Evolutionary conservation across 2,113 vertebrate genomes (phyloP).

Genomic region (Crotophaga sulcirostris): DNA sequence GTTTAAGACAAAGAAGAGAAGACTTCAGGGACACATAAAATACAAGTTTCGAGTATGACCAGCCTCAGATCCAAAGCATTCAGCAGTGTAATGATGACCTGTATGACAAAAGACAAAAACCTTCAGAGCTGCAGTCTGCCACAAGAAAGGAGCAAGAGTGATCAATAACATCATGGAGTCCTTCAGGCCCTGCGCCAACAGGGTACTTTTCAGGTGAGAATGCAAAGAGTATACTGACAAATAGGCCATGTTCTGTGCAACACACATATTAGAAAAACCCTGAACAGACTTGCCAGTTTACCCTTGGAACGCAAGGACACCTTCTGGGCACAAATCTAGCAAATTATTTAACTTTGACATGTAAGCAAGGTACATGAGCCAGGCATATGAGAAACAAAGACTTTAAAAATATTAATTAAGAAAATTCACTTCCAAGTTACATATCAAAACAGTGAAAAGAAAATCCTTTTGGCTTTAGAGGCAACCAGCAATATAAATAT

Average conservation of each 20-base stretch:
- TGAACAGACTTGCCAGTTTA: not conserved
- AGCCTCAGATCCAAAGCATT: not conserved
- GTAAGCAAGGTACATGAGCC: not conserved
- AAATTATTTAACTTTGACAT: not conserved
- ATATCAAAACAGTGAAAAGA: not conserved
- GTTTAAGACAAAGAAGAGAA: not conserved
- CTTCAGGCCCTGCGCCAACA: not conserved
- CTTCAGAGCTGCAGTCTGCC: not conserved
- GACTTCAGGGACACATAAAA: not conserved
- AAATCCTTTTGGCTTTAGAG: not conserved
- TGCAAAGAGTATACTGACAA: not conserved
- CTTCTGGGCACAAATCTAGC: not conserved
- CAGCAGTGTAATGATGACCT: not conserved
- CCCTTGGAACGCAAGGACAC: not conserved
- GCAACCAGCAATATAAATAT: not conserved
- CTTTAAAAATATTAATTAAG: not conserved
- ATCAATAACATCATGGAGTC: not conserved
- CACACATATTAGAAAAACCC: not conserved
- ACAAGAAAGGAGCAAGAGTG: not conserved
- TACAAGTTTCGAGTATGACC: rapidly evolving
- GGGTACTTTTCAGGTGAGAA: not conserved
- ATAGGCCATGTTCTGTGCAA: not conserved
- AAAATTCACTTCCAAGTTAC: not conserved
- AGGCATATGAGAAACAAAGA: not conserved
- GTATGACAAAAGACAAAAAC: not conserved